These are phyloP conservation scores for Alectoris magna DNA, from an alignment of 2,797 vertebrate genomes.

Conservation along the genomic window DNA sequence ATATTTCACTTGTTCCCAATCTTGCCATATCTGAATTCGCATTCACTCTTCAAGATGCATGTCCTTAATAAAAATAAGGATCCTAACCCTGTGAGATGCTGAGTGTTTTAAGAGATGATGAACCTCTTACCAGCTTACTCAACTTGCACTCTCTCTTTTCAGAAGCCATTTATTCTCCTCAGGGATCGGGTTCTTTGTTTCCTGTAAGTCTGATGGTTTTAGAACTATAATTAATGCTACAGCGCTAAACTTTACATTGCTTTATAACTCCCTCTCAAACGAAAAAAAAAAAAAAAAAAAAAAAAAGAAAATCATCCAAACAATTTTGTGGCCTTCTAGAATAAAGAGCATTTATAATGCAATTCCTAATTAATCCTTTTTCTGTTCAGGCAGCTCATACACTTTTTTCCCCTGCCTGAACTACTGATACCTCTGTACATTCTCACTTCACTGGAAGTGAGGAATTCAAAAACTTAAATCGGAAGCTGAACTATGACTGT, in stretches of 20 bases:
- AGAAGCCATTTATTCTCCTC: neutral
- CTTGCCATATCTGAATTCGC: neutral
- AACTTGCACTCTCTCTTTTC: neutral
- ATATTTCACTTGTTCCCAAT: neutral
- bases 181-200: constrained; percentile 3
- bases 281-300: neutral
- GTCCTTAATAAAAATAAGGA: neutral
- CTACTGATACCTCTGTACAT: neutral
- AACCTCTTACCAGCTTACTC: neutral
- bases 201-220: constrained; percentile 19
- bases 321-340: neutral
- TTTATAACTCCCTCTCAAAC: neutral
- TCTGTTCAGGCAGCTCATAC: neutral
- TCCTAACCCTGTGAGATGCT: neutral
- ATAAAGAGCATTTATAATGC: neutral
- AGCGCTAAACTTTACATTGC: neutral
- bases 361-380: constrained; percentile 22
- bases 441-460: neutral
- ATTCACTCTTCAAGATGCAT: constrained; percentile 11
- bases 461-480: neutral
- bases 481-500: neutral
- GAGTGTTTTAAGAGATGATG: neutral
- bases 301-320: neutral
- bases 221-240: constrained; percentile 22
- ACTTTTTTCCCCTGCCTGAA: neutral